Evolutionary conservation across 2,888 invertebrate species (phyloP), one percentile per base, ranked within the genome.

Genomic region (Plagodis dolabraria): DNA sequence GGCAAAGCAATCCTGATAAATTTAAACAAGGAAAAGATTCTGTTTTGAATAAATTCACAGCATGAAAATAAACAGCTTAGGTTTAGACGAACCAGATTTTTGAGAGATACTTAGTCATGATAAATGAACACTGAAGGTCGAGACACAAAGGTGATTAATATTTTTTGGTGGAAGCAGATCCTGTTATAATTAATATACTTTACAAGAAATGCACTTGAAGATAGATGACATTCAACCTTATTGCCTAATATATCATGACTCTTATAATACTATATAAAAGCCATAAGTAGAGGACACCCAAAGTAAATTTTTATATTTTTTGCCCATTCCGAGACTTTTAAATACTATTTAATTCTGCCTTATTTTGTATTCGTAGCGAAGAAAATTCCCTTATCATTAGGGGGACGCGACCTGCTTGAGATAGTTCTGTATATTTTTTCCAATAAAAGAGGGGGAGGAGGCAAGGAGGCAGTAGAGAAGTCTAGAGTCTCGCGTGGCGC

Each of bases 101-200:
- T n/a, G n/a, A n/a, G 76, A 79, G 78, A 77, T 78, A 72, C 69
- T 70, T 71, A 50, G 65, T 63, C 53, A 60, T 79, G 75, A 79
- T 77, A 74, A 79, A 79, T 79, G 74, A 63, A 68, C 70, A 67
- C 62, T 70, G 69, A 70, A 75, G 72, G 72, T 65, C 68, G 55
- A 64, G 68, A 74, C 77, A 78, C 74, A 72, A 70, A 71, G 69
- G 75, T 74, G 73, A 79, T 79, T 78, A 77, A 77, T 77, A 75
- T 72, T 72, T 22, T 72, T 55, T 47, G 68, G 35, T 54, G 55
- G 65, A 69, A 65, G 67, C 63, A 64, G 57, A 63, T 51, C 63
- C 40, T 65, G 57, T 62, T 63, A 63, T 57, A 63, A n/a, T n/a
- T n/a, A 65, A 62, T 63, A 57, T 45, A 61, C 57, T 60, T 54